phyloP scores from a whole-genome alignment of 2,797 vertebrate genomes.

The Ambastaia sidthimunki region DNA sequence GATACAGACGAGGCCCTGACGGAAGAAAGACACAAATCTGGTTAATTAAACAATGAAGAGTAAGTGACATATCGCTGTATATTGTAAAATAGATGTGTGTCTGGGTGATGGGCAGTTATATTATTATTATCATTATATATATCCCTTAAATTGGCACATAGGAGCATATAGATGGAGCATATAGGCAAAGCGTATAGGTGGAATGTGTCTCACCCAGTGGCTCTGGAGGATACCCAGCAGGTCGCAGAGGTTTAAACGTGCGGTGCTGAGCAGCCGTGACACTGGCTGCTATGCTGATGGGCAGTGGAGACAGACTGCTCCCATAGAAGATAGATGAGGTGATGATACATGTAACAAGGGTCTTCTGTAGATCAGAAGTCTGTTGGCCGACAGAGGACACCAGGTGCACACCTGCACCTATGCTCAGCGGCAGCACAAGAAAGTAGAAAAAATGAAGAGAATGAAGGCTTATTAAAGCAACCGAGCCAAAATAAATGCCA shows the following conservation, averaged over 20 bases:
- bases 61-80: neutral
- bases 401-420: slow-evolving; percentile 86
- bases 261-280: slow-evolving; percentile 80
- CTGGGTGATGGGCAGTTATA: neutral
- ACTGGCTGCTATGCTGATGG: slow-evolving; percentile 85
- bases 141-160: too few species aligned
- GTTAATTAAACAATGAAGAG: slow-evolving; percentile 16
- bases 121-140: neutral
- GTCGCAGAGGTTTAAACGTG: slow-evolving; percentile 69
- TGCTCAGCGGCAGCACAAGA: slow-evolving; percentile 83
- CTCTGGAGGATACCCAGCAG: slow-evolving; percentile 48
- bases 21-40: slow-evolving; percentile 42
- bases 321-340: slow-evolving; percentile 87
- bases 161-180: neutral
- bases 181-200: neutral
- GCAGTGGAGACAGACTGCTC: slow-evolving; percentile 81
- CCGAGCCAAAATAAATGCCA: slow-evolving; percentile 87
- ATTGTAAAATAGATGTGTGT: neutral
- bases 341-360: slow-evolving; percentile 79
- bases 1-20: slow-evolving; percentile 80
- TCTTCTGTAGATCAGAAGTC: slow-evolving; percentile 82
- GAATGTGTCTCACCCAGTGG: slow-evolving; percentile 69
- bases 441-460: slow-evolving; percentile 82
- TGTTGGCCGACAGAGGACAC: slow-evolving; percentile 85
- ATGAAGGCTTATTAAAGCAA: slow-evolving; percentile 84